These are phyloP conservation scores for Callionymus lyra DNA, from an alignment of 2,113 vertebrate genomes.

Conservation along the genomic window DNA sequence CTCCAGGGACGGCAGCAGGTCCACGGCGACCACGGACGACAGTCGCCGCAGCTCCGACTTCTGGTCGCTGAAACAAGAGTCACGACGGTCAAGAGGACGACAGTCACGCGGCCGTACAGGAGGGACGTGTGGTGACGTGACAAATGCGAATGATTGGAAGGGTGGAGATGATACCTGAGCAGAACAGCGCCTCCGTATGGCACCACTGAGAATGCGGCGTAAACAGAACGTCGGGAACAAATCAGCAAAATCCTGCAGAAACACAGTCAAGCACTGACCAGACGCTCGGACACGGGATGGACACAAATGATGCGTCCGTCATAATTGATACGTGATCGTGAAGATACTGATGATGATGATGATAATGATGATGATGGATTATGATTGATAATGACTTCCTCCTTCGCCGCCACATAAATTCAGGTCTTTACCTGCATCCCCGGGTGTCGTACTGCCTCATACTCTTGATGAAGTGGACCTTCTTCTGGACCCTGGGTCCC, in stretches of 20 bases:
- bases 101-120: no score
- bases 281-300: constrained; percentile 21
- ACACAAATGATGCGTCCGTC: no score
- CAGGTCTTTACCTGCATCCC: constrained; percentile 78
- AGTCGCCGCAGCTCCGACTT: constrained; percentile 82
- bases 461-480: constrained; percentile 96
- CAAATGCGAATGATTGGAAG: background rate
- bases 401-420: no score
- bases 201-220: constrained; percentile 91
- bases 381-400: no score
- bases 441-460: constrained; percentile 96
- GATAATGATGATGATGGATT: no score
- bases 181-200: constrained; percentile 86
- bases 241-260: constrained; percentile 88
- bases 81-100: constrained; percentile 17
- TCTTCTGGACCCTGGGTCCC: constrained; percentile 79
- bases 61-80: constrained; percentile 71
- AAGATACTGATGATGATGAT: no score
- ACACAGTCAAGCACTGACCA: constrained; percentile 62
- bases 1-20: constrained; percentile 84
- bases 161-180: constrained; percentile 74
- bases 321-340: no score
- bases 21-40: constrained; percentile 76
- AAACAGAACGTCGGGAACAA: constrained; percentile 91
- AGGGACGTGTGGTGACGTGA: no score